Evolutionary conservation across 1,140 invertebrate genomes (phyloP), one percentile per base, ranked within the genome.

Genomic region (Drosophila baimaii): DNA sequence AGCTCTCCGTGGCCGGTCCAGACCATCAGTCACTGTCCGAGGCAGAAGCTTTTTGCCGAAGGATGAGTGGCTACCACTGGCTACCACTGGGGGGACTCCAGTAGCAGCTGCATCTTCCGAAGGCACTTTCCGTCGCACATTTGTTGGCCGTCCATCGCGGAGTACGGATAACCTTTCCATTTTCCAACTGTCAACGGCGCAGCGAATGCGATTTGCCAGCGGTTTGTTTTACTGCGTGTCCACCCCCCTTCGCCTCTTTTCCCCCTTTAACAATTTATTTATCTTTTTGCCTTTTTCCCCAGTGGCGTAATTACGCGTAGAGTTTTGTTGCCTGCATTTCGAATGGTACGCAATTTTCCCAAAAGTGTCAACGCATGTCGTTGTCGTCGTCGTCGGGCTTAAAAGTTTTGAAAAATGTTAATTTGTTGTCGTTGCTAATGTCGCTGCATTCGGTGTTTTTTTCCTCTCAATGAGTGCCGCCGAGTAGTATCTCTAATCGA

Each of bases 311-410:
- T 86, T 86, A 73, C 79, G 55, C 75, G 57, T 64, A 59, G 44
- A 66, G 54, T 79, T 86, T 78, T 76, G 41, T 12, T 59, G 71
- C 59, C 81, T 77, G 66, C 76, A 79, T 79, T 73, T 62, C 43
- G 81, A 85, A 81, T 75, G 41, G 74, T 78, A 86, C 82, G 82
- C 71, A 88, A 77, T 88, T 86, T 84, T 86, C 59, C 75, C 39
- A 82, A 86, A 88, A 83, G 71, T 86, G 83, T 88, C 83, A 86
- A 70, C 83, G 83, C 79, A 88, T 76, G 65, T 79, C 47, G 47
- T 29, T 64, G 51, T 13, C 69, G 65, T 79, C 47, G 47, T 29
- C 70, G 51, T 13, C 69, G 46, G 58, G 35, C 35, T 57, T 47
- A 43, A 75, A 46, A 66, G 55, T 71, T 72, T 70, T 63, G 33